Base-by-base conservation (phyloP, 2,888 invertebrate genomes). In the Tinea semifulvella region DNA sequence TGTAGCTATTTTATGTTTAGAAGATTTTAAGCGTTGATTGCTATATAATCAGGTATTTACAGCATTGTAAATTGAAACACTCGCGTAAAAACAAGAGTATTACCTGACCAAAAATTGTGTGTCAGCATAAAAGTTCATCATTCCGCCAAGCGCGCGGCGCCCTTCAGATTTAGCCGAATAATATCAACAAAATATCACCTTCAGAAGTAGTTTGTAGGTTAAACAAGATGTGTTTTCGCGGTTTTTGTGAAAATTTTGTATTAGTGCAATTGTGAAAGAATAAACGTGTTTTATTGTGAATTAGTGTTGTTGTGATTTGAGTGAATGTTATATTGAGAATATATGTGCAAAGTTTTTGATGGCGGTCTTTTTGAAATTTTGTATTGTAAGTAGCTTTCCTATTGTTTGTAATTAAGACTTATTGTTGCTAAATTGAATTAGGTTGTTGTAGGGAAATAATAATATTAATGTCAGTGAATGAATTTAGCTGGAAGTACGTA, bases 111-210 rank as follows among this genome's bases (percentile, higher is more conserved):
- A 73, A 63, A 70, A 61, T 52, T 56, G 56, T 51, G 55, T 47
- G 53, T 36, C 51, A 56, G 49, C 50, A 48, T 27, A 25, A 40
- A 40, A 19, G 40, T 40, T 11, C 10, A 5, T 8, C 14, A 13
- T 7, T n/a, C n/a, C n/a, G 20, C 22, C 20, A 22, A 5, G 11
- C 53, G 52, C 47, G 13, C 13, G 2, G 17, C 53, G 55, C 56
- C 54, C 51, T 56, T 55, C 49, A 46, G 47, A 44, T 36, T 48
- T 50, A 56, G 60, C 50, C 60, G 72, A 49, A 54, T 75, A 61
- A 76, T 76, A 80, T 76, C 79, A 80, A 80, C 79, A 80, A 74
- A 77, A 72, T 80, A 79, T 80, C 80, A 80, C 80, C 80, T 80
- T 80, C 80, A 80, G 76, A 77, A 60, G 65, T 67, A 69, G 76